These are phyloP conservation scores for Nyctibius grandis DNA, from an alignment of 2,797 vertebrate species.

Conservation along the genomic window DNA sequence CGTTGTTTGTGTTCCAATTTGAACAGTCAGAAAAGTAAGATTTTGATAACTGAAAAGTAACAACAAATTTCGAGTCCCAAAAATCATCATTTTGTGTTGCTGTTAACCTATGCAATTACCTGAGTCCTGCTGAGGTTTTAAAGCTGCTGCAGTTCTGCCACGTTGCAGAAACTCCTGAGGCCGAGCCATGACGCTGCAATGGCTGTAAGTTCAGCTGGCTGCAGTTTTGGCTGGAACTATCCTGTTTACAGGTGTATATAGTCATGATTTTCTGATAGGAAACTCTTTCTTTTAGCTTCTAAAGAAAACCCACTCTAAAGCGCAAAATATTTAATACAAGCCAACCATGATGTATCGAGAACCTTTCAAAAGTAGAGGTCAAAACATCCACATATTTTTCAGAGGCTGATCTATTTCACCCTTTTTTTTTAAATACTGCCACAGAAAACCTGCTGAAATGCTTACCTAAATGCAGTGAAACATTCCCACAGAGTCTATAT, in stretches of 20 bases:
- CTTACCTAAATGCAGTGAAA: background rate
- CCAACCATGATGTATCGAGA: background rate
- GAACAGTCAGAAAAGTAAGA: background rate
- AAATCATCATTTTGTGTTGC: background rate
- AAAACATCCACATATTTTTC: background rate
- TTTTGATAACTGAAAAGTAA: background rate
- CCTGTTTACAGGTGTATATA: background rate
- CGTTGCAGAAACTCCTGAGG: background rate
- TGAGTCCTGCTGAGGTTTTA: background rate
- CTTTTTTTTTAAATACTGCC: background rate
- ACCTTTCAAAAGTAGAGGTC: background rate
- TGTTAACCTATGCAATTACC: no score
- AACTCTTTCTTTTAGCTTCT: background rate
- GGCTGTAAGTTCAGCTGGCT: background rate
- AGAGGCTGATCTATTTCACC: background rate
- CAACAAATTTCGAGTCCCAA: background rate
- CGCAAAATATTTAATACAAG: background rate
- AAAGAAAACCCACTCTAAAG: background rate
- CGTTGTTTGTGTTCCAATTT: background rate
- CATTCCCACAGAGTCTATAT: background rate
- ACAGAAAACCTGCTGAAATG: background rate
- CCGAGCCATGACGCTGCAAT: accelerated
- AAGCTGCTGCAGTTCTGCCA: background rate
- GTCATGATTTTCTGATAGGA: background rate
- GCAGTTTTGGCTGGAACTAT: background rate